Base-by-base conservation (phyloP, 30 jellyfish, hydroid and myxozoan species). In the Hydra vulgaris region DNA sequence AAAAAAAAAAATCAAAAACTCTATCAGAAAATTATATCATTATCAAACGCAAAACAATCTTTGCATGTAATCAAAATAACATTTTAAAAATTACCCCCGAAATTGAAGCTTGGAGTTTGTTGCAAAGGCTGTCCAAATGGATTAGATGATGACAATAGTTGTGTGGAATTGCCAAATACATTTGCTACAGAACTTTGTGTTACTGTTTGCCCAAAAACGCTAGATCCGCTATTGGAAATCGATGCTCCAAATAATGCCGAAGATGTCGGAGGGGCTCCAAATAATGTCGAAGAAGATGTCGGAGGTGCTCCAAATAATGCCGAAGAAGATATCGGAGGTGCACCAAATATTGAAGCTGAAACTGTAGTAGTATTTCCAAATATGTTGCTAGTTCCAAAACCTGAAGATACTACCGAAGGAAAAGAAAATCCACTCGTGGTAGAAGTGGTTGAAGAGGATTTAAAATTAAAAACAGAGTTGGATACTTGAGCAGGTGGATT, bases 311-410 rank as follows among this genome's bases (percentile, higher is more conserved):
- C 61, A 75, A 17, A 72, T 55, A 68, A 71, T 73, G 40, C n/a
- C 24, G 54, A 81, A 61, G 70, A 68, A 17, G 25, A n/a, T 73
- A 25, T 12, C 0, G 81, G 26, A 1, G 87, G 74, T 8, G 92
- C 82, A 4, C 85, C 88, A 77, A 85, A 85, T 1, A 85, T 15
- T 1, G 77, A 3, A 15, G 85, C 85, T 70, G 53, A 23, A 20
- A 56, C 52, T 18, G 76, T 56, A 67, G 90, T 19, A 7, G 8
- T 8, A 17, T 22, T 70, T 8, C 40, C 40, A 70, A 70, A 70
- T 69, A 21, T 52, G 55, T 66, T 23, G 17, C 75, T 24, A 56
- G 90, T 19, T 8, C 89, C 95, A 86, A 86, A 86, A 21, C 83
- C 24, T 0, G 89, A 52, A 23, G 71, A 21, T 22, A 18, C 12